phyloP scores from a whole-genome alignment of 2,113 vertebrate genomes.

The Odontesthes bonariensis region DNA sequence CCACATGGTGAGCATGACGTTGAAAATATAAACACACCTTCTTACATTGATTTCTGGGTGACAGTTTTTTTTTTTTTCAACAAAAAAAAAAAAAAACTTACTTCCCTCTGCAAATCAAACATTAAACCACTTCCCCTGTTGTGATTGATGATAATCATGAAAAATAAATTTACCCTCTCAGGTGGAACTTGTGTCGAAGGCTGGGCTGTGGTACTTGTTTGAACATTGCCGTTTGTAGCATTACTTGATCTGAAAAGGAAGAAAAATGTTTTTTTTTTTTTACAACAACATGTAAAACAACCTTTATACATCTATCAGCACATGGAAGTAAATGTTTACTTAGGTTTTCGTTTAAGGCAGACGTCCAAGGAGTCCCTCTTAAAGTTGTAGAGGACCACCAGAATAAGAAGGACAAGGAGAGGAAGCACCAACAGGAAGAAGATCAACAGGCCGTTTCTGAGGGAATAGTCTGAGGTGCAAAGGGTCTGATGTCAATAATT shows the following conservation, averaged over 20 bases:
- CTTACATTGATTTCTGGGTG: neutral
- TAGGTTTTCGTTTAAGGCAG: slow-evolving; percentile 51
- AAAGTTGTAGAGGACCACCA: slow-evolving; percentile 78
- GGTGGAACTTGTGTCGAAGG: slow-evolving; percentile 14
- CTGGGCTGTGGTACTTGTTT: slow-evolving; percentile 12
- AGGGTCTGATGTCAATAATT: neutral
- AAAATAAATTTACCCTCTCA: slow-evolving; percentile 40
- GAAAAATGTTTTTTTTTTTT: neutral
- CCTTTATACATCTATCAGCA: neutral
- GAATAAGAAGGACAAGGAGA: slow-evolving; percentile 61
- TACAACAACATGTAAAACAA: neutral
- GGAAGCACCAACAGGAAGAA: slow-evolving; percentile 90
- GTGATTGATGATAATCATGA: neutral
- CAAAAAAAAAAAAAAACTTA: neutral
- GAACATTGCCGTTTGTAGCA: slow-evolving; percentile 17
- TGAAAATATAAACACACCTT: neutral
- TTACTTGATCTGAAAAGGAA: slow-evolving; percentile 53
- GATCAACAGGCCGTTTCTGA: slow-evolving; percentile 88
- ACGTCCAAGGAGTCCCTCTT: slow-evolving; percentile 69
- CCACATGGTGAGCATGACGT: neutral
- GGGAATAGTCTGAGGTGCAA: slow-evolving; percentile 83
- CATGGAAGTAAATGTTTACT: slow-evolving; percentile 39
- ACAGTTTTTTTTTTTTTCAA: slow-evolving; percentile 3
- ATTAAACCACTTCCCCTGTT: neutral
- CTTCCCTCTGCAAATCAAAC: neutral